phyloP scores from a whole-genome alignment of 2,888 invertebrate species.

The Lasioglossum villosulum region DNA sequence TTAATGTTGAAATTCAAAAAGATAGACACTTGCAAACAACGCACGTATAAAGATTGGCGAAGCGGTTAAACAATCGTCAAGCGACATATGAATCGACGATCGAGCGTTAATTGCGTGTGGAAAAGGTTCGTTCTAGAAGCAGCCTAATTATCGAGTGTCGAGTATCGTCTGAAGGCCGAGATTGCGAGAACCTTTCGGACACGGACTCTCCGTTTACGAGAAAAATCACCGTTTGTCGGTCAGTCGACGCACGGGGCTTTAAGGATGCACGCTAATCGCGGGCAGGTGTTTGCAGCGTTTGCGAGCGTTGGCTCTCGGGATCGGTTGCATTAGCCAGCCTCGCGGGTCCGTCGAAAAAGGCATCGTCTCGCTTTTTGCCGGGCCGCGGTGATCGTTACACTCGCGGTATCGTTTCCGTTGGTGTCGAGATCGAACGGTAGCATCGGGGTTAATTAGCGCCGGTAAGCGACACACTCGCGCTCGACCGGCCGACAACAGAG shows the following conservation, averaged over 20 bases:
- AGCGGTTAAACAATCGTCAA: neutral
- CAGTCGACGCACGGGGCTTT: slow-evolving; percentile 30
- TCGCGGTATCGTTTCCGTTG: slow-evolving; percentile 66
- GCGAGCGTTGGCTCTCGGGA: slow-evolving; percentile 9
- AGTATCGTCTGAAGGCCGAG: slow-evolving; percentile 37
- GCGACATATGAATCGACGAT: neutral
- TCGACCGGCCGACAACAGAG: neutral
- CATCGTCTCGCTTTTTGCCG: slow-evolving; percentile 55
- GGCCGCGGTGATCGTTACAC: slow-evolving; percentile 62
- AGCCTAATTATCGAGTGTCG: slow-evolving; percentile 26
- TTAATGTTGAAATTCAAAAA: too few relatives aligned
- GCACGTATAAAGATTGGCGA: neutral
- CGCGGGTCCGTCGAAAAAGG: slow-evolving; percentile 59
- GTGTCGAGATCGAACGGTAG: slow-evolving; percentile 68
- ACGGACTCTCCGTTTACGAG: slow-evolving; percentile 6
- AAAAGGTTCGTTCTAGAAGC: neutral
- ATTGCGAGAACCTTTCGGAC: slow-evolving; percentile 18
- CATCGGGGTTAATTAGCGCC: slow-evolving; percentile 70
- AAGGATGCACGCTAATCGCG: slow-evolving; percentile 65
- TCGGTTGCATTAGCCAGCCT: slow-evolving; percentile 30
- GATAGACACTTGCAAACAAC: neutral
- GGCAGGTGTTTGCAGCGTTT: slow-evolving; percentile 56
- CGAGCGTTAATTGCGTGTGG: neutral
- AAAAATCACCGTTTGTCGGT: slow-evolving; percentile 19
- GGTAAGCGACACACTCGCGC: slow-evolving; percentile 33